Percentiles rank a stretch among this genome's conserved stretches.
phyloP scores from a whole-genome alignment of 2,888 invertebrate genomes.

The Polia nebulosa region DNA sequence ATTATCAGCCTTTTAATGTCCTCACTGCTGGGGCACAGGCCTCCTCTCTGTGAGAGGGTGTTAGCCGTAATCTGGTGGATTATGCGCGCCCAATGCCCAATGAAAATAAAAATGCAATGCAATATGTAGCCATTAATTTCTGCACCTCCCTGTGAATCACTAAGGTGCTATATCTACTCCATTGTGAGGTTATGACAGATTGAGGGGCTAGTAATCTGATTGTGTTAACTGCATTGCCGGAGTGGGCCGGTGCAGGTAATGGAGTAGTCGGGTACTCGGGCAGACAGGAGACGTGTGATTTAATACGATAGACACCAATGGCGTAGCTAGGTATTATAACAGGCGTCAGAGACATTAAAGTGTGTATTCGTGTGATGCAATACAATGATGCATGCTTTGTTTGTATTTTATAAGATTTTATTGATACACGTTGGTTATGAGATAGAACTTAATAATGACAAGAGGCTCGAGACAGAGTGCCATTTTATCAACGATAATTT shows the following conservation, averaged over 20 bases:
- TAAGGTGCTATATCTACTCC: constrained; percentile 1
- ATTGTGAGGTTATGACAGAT: constrained; percentile 59
- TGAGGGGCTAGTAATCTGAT: constrained; percentile 51
- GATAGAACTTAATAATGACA: too few relatives aligned
- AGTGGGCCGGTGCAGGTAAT: constrained; percentile 33
- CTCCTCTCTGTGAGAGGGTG: too few relatives aligned
- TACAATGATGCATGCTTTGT: neutral
- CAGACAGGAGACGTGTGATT: constrained; percentile 10
- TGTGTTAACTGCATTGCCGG: constrained; percentile 55
- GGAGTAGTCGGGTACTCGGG: neutral
- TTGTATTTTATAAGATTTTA: neutral
- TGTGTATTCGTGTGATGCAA: neutral
- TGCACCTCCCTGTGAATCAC: constrained; percentile 26
- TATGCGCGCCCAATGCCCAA: too few relatives aligned
- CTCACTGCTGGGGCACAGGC: too few relatives aligned
- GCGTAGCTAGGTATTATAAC: neutral
- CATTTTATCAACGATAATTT: neutral
- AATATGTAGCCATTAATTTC: too few relatives aligned
- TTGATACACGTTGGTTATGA: too few relatives aligned
- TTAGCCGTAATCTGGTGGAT: too few relatives aligned
- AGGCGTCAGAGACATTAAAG: too few relatives aligned
- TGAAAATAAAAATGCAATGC: too few relatives aligned
- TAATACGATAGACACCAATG: constrained; percentile 11
- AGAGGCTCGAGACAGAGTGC: neutral
- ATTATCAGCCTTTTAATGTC: too few relatives aligned